phyloP scores from a whole-genome alignment of 2,888 invertebrate species.

The Drosophila demipolita region DNA sequence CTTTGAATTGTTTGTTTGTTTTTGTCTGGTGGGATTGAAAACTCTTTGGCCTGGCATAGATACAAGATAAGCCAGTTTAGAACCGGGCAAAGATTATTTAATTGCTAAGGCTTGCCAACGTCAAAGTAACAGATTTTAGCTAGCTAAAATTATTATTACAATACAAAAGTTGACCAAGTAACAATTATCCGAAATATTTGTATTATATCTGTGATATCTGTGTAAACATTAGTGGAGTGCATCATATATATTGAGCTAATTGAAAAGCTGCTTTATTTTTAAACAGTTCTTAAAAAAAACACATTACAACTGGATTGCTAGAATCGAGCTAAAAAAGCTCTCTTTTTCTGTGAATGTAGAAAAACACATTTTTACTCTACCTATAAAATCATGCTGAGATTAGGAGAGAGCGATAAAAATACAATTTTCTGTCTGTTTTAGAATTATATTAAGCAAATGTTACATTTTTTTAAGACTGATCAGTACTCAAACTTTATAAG shows the following conservation, averaged over 20 bases:
- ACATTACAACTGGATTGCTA: background rate
- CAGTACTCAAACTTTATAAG: background rate
- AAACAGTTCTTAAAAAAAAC: background rate
- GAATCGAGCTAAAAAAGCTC: background rate
- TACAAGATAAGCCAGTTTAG: constrained; percentile 38
- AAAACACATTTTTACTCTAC: background rate
- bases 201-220: background rate
- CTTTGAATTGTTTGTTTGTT: constrained; percentile 49
- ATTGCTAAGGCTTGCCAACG: background rate
- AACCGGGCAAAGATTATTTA: constrained; percentile 14
- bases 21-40: constrained; percentile 28
- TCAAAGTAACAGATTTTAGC: constrained; percentile 6
- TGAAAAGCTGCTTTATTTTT: background rate
- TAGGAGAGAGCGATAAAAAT: background rate
- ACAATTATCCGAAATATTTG: background rate
- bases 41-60: constrained; percentile 36
- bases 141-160: background rate
- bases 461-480: background rate
- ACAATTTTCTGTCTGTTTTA: no score
- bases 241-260: background rate
- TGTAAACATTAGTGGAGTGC: background rate
- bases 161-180: constrained; percentile 6
- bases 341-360: no score
- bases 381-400: background rate
- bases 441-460: background rate